These are phyloP conservation scores for Salminus brasiliensis DNA, from an alignment of 2,113 vertebrate species.

Conservation along the genomic window DNA sequence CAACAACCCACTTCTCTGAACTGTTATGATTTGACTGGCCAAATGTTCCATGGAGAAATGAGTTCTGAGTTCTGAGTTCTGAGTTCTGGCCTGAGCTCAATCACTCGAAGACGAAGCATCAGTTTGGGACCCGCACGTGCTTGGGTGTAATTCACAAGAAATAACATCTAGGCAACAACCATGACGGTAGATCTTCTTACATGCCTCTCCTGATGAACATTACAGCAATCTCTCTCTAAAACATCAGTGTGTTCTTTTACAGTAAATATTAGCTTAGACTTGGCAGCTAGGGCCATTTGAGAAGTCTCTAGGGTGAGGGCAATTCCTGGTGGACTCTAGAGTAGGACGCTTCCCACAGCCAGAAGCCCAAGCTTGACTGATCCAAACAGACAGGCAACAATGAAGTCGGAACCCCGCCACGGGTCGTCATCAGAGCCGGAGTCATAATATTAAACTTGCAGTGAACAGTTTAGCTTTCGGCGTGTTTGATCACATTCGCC, in stretches of 20 bases:
- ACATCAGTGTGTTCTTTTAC: slow-evolving; percentile 9
- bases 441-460: slow-evolving; percentile 27
- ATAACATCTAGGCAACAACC: slow-evolving; percentile 26
- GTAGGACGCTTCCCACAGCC: not conserved
- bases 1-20: slow-evolving; percentile 17
- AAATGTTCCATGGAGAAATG: slow-evolving; percentile 46
- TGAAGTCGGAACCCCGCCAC: slow-evolving; percentile 29
- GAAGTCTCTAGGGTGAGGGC: not conserved
- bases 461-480: slow-evolving; percentile 9
- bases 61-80: too few relatives aligned
- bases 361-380: slow-evolving; percentile 8
- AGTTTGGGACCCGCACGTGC: slow-evolving; percentile 17
- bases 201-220: slow-evolving; percentile 8
- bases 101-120: slow-evolving; percentile 48
- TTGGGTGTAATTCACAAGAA: slow-evolving; percentile 28
- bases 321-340: not conserved
- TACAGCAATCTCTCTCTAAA: not conserved
- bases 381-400: slow-evolving; percentile 22
- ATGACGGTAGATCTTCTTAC: slow-evolving; percentile 17
- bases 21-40: slow-evolving; percentile 44
- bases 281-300: not conserved
- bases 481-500: slow-evolving; percentile 13
- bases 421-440: not conserved
- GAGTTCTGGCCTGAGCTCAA: slow-evolving; percentile 47
- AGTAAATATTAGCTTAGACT: slow-evolving; percentile 41